Conservation (phyloP, 2,888 invertebrate genomes). For the Ypsolopha scabrella region DNA sequence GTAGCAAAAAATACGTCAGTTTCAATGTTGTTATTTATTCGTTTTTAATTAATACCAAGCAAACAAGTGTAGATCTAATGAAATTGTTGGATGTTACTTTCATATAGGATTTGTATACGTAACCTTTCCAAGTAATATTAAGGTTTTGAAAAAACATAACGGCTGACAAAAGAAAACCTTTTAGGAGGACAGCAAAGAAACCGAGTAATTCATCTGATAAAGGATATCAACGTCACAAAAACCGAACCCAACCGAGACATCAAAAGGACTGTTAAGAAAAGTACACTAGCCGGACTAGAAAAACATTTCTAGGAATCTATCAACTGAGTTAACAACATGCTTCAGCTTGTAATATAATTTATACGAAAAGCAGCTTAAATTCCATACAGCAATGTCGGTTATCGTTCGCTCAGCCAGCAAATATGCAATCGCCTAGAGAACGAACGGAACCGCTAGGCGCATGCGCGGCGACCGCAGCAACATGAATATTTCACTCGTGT, state of each 20-base stretch:
- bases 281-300: not conserved
- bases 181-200: not conserved
- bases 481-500: conserved; percentile 43
- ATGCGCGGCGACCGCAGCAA: conserved; percentile 24
- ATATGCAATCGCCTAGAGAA: conserved; percentile 21
- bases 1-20: too few relatives aligned
- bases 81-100: too few relatives aligned
- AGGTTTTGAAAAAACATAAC: not conserved
- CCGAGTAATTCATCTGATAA: not conserved
- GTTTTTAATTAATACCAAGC: too few relatives aligned
- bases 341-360: not conserved
- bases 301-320: not conserved
- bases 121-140: not conserved
- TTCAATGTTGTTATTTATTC: too few relatives aligned
- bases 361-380: not conserved
- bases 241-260: not conserved
- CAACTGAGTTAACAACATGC: not conserved
- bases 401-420: not conserved
- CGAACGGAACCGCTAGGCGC: conserved; percentile 25
- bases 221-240: not conserved
- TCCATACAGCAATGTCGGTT: too few relatives aligned
- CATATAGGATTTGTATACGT: too few relatives aligned
- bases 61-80: too few relatives aligned
- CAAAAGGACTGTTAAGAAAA: not conserved
- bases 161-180: conserved; percentile 2